Evolutionary conservation across 1,140 invertebrate species (phyloP).

Genomic region (Triops longicaudatus): DNA sequence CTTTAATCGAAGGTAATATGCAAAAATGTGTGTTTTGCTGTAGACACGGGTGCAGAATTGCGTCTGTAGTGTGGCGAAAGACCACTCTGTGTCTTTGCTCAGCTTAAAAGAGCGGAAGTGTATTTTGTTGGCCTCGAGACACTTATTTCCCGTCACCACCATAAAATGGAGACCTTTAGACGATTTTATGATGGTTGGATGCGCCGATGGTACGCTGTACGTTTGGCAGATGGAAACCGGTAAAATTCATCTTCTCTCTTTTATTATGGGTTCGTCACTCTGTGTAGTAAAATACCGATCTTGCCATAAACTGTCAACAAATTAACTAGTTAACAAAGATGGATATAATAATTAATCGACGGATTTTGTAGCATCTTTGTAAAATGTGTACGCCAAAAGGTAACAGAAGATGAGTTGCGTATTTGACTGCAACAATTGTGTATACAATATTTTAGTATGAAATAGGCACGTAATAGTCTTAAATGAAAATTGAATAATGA

Average conservation of each 20-base stretch:
- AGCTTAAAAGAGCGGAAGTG: slow-evolving; percentile 90
- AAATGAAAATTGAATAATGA: too few relatives aligned
- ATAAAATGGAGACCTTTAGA: slow-evolving; percentile 97
- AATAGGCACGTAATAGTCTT: too few relatives aligned
- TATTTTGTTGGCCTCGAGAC: slow-evolving; percentile 86
- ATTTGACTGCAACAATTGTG: too few relatives aligned
- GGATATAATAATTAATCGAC: too few relatives aligned
- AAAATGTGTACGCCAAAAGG: too few relatives aligned
- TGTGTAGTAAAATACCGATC: too few relatives aligned
- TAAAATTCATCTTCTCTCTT: slow-evolving; percentile 33
- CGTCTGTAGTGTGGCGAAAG: slow-evolving; percentile 92
- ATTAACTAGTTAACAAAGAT: too few relatives aligned
- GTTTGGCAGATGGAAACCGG: slow-evolving; percentile 99
- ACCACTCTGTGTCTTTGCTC: slow-evolving; percentile 91
- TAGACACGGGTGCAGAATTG: slow-evolving; percentile 87
- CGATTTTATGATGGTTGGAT: slow-evolving; percentile 97
- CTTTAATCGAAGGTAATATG: not conserved
- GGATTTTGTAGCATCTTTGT: too few relatives aligned
- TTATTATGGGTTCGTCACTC: not conserved
- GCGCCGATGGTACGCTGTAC: slow-evolving; percentile 93
- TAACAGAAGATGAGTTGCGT: too few relatives aligned
- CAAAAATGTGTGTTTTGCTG: slow-evolving; percentile 30
- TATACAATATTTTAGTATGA: too few relatives aligned
- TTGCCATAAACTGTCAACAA: too few relatives aligned
- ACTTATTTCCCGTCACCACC: slow-evolving; percentile 89